Conservation (phyloP, 2,888 invertebrate species). For the Lasioglossum leucozonium region DNA sequence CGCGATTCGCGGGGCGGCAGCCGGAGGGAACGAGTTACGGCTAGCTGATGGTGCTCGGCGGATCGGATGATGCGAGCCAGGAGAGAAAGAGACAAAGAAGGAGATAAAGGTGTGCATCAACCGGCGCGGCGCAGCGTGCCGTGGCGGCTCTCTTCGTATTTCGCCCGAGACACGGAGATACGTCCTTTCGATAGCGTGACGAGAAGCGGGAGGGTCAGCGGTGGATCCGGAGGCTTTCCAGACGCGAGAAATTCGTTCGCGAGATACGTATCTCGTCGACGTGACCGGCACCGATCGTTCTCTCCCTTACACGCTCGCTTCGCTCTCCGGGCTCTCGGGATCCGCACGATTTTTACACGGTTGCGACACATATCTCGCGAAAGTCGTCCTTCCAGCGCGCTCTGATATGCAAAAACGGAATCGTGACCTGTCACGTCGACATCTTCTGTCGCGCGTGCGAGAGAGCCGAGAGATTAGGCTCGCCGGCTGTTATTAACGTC, state of each 20-base stretch:
- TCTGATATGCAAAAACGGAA: conserved; percentile 47
- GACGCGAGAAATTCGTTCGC: conserved; percentile 42
- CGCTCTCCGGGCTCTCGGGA: conserved; percentile 13
- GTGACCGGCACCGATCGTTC: conserved; percentile 23
- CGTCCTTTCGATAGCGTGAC: conserved; percentile 37
- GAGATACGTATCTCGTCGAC: conserved; percentile 35
- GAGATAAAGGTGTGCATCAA: conserved; percentile 3
- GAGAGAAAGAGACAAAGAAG: neutral
- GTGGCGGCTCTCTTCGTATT: neutral
- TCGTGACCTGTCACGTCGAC: conserved; percentile 48
- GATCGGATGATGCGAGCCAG: neutral
- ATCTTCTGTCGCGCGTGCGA: conserved; percentile 7
- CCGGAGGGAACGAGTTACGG: conserved; percentile 12
- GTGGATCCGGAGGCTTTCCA: conserved; percentile 13
- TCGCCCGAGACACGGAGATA: conserved; percentile 21
- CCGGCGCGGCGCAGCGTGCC: neutral
- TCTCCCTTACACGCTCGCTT: conserved; percentile 27
- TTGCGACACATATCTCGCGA: conserved; percentile 56
- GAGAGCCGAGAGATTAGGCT: neutral
- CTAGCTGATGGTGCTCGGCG: neutral
- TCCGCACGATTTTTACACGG: conserved; percentile 46
- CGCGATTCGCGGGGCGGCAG: conserved; percentile 29
- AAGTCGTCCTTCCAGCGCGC: conserved; percentile 44
- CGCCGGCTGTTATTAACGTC: conserved; percentile 3
- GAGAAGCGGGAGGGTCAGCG: neutral